Evolutionary conservation across 2,797 vertebrate species (phyloP), one percentile per base, ranked within the genome.

Genomic region (Vipera ursinii): DNA sequence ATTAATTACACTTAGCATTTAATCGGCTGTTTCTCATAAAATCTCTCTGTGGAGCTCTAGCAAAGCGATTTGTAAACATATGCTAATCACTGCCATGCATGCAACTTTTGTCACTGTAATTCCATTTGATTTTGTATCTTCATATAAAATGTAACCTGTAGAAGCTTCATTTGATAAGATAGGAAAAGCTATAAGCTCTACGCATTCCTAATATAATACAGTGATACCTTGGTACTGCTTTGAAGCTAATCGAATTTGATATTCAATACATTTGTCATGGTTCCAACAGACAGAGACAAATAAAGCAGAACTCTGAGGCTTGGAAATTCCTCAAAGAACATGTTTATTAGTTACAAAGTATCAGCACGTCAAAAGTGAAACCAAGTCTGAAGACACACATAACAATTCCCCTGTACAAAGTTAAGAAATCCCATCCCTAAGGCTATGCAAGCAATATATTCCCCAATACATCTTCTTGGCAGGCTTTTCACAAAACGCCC

Each of bases 1-100:
- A 92, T 89, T 89, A 92, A 92, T 92, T 92, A 63, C 60, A 89
- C 60, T 56, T 89, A 63, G 59, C 44, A 56, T 51, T 65, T 92
- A 92, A 89, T 89, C 48, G 17, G 78, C 17, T 89, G 87, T 92
- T 92, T 92, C 24, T 61, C 88, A 92, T 53, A 89, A 65, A 86
- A 56, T 89, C 48, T 89, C 26, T 51, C 91, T 48, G 55, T 59
- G 86, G 86, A 91, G 48, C 24, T 88, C 13, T 15, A 89, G 59
- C 69, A 89, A 82, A 92, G 59, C 59, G 65, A 55, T 63, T 15
- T 51, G 59, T 85, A 88, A 89, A 86, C 60, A 86, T 63, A 57
- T 86, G 59, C 65, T 92, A 92, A 92, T 89, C 78, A 89, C 60
- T 44, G 51, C 15, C 88, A 56, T 38, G 32, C 63, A 88, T 89